Conservation (phyloP, 2,888 invertebrate genomes). For the Limnephilus rhombicus region DNA sequence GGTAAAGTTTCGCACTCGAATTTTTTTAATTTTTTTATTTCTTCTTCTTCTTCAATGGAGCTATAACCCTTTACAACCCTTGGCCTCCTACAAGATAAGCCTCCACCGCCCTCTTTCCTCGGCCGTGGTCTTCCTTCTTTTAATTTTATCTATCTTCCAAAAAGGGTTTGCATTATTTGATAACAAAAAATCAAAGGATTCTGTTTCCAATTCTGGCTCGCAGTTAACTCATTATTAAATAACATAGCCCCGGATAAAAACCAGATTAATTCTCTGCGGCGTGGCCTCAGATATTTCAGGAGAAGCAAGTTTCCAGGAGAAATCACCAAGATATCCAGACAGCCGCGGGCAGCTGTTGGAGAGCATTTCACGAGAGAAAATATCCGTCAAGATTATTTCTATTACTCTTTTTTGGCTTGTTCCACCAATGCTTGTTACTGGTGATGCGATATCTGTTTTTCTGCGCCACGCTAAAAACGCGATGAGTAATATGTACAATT, state of each 20-base stretch:
- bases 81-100: no score
- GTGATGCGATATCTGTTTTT: slow-evolving; percentile 7
- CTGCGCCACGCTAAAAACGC: neutral
- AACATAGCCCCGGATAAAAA: neutral
- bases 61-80: no score
- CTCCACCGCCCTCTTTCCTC: no score
- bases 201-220: no score
- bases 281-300: slow-evolving; percentile 2
- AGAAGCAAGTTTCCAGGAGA: neutral
- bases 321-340: slow-evolving; percentile 10
- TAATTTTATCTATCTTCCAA: neutral
- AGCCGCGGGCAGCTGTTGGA: slow-evolving; percentile 21
- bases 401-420: neutral
- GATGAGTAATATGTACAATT: slow-evolving; percentile 16
- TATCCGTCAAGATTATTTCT: neutral
- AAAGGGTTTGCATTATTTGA: no score
- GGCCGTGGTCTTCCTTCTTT: neutral
- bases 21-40: no score
- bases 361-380: slow-evolving; percentile 4
- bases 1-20: no score
- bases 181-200: no score
- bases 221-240: neutral
- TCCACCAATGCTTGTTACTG: neutral
- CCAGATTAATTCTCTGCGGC: neutral
- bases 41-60: no score